Conservation (phyloP, 35 echinoderm and acorn worm species). For the Ophiothrix spiculata region DNA sequence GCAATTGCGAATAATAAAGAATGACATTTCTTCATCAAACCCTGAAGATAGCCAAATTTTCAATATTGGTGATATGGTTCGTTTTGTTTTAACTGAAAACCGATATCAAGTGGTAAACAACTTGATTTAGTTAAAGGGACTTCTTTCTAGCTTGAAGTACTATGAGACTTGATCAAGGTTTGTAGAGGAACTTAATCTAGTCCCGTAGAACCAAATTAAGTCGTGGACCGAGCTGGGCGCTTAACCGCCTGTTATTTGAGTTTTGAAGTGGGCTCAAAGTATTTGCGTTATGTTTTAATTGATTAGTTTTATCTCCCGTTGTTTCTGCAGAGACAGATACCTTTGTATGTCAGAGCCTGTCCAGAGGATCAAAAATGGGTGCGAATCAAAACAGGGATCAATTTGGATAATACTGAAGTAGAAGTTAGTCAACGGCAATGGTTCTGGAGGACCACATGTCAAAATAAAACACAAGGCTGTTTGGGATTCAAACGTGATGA, state of each 20-base stretch:
- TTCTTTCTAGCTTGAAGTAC: not conserved
- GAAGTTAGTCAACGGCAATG: slow-evolving; percentile 43
- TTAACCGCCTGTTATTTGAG: not conserved
- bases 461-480: slow-evolving; percentile 14
- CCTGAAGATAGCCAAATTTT: too few species aligned
- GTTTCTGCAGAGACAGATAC: slow-evolving; percentile 7
- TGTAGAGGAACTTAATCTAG: too few species aligned
- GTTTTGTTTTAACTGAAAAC: too few species aligned
- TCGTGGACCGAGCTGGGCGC: not conserved
- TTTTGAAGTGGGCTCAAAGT: not conserved
- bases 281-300: not conserved
- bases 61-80: too few species aligned
- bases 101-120: too few species aligned
- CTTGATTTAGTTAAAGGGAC: not conserved
- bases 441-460: slow-evolving; percentile 49
- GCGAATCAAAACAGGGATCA: slow-evolving; percentile 23
- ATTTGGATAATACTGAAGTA: slow-evolving; percentile 40
- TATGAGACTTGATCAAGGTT: not conserved
- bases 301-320: not conserved
- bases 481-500: slow-evolving; percentile 28
- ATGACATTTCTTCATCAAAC: too few species aligned
- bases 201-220: too few species aligned
- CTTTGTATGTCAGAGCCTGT: slow-evolving; percentile 30
- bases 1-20: too few species aligned
- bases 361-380: slow-evolving; percentile 35